Evolutionary conservation across 2,113 vertebrate species (phyloP).

Genomic region (Actinemys pallida): DNA sequence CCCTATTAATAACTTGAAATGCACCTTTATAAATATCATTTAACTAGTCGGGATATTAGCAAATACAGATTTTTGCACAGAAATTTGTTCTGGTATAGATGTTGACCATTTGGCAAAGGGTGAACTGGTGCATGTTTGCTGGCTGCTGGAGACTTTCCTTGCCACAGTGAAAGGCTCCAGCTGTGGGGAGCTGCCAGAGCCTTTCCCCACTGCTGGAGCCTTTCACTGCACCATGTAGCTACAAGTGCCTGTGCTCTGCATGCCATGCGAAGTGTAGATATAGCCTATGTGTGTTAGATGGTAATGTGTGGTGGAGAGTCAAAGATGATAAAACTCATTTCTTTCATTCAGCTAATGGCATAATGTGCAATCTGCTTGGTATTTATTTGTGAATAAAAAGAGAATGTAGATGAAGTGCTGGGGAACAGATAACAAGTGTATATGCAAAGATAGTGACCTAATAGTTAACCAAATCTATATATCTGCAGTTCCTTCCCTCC

Average conservation of each 20-base stretch:
- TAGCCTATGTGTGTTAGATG: not conserved
- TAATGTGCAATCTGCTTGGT: too few relatives aligned
- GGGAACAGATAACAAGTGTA: not conserved
- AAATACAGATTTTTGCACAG: not conserved
- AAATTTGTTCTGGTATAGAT: not conserved
- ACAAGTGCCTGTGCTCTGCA: not conserved
- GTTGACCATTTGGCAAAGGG: not conserved
- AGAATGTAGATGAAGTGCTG: not conserved
- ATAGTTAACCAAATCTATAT: not conserved
- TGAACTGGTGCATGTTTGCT: not conserved
- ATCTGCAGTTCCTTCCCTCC: not conserved
- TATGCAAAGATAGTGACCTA: not conserved
- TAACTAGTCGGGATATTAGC: conserved; percentile 2
- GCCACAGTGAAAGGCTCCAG: not conserved
- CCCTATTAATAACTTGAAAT: conserved; percentile 5
- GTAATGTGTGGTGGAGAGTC: not conserved
- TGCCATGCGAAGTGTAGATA: not conserved
- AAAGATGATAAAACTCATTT: not conserved
- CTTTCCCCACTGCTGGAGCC: not conserved
- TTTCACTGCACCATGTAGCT: not conserved
- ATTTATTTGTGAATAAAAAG: too few relatives aligned
- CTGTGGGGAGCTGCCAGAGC: too few relatives aligned
- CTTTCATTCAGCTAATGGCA: too few relatives aligned
- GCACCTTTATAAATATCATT: not conserved
- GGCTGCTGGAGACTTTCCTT: not conserved